Evolutionary conservation across 2,888 invertebrate species (phyloP).

Genomic region (Nebria salina): DNA sequence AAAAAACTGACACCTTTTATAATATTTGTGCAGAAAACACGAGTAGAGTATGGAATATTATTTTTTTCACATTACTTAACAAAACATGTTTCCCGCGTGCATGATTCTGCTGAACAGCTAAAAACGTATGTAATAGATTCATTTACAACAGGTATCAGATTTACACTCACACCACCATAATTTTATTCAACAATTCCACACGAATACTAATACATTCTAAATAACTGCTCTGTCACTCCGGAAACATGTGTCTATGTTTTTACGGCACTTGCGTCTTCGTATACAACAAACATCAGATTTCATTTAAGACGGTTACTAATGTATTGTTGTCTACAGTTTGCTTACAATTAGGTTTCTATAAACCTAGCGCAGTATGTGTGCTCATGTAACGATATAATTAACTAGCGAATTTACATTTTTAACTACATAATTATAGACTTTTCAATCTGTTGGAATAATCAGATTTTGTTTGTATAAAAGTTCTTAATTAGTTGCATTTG

Average conservation of each 20-base stretch:
- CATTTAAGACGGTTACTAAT: slow-evolving; percentile 9
- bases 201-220: slow-evolving; percentile 20
- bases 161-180: slow-evolving; percentile 17
- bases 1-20: background rate
- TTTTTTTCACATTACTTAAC: background rate
- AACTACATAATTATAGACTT: background rate
- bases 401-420: background rate
- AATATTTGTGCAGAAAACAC: background rate
- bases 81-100: slow-evolving; percentile 13
- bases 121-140: slow-evolving; percentile 37
- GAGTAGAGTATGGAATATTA: background rate
- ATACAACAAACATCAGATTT: slow-evolving; percentile 16
- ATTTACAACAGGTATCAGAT: slow-evolving; percentile 40
- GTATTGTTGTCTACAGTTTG: background rate
- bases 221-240: slow-evolving; percentile 29
- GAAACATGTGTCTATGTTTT: slow-evolving; percentile 36
- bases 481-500: background rate
- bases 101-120: slow-evolving; percentile 37
- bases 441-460: background rate
- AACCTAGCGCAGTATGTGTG: slow-evolving; percentile 19
- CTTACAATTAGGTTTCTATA: background rate
- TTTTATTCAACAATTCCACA: slow-evolving; percentile 36
- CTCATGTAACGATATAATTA: slow-evolving; percentile 15
- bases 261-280: slow-evolving; percentile 26
- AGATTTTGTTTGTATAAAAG: background rate